Evolutionary conservation across 2,797 vertebrate species (phyloP).

Genomic region (Peromyscus melanophrys): DNA sequence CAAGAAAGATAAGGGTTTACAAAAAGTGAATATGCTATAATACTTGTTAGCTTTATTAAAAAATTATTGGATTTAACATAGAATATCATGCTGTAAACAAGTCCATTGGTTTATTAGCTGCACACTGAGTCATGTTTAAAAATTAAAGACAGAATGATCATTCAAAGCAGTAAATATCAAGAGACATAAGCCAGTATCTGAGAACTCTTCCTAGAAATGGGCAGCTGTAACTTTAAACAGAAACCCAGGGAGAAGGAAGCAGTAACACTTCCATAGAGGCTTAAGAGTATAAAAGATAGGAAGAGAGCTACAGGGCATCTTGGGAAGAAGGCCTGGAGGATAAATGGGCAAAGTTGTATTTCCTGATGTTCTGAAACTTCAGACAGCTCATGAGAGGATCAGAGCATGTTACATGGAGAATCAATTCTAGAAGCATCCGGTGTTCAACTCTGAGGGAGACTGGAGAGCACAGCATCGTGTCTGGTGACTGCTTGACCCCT

Average conservation of each 20-base stretch:
- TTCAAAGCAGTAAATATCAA: not conserved
- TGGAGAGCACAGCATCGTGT: not conserved
- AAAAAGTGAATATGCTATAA: not conserved
- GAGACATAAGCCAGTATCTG: constrained; percentile 1
- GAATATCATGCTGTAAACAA: constrained; percentile 76
- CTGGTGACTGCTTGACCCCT: not conserved
- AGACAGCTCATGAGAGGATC: not conserved
- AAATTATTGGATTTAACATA: constrained; percentile 81
- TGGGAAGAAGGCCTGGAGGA: not conserved
- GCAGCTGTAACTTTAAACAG: constrained; percentile 20
- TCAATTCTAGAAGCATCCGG: not conserved
- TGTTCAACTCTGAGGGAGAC: not conserved
- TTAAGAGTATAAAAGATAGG: not conserved
- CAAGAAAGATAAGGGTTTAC: not conserved
- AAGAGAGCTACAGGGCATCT: not conserved
- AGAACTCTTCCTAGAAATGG: not conserved
- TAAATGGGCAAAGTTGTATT: not conserved
- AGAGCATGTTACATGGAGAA: not conserved
- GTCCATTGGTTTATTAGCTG: constrained; percentile 44
- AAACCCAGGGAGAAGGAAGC: not conserved
- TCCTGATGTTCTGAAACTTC: not conserved
- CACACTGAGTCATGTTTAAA: constrained; percentile 52
- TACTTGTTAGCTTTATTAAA: constrained; percentile 31
- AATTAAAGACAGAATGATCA: constrained; percentile 32
- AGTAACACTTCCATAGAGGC: not conserved